Percentiles rank a stretch among this genome's conserved stretches.
These are phyloP conservation scores for Labroides dimidiatus DNA, from an alignment of 2,797 vertebrate species.

Conservation along the genomic window DNA sequence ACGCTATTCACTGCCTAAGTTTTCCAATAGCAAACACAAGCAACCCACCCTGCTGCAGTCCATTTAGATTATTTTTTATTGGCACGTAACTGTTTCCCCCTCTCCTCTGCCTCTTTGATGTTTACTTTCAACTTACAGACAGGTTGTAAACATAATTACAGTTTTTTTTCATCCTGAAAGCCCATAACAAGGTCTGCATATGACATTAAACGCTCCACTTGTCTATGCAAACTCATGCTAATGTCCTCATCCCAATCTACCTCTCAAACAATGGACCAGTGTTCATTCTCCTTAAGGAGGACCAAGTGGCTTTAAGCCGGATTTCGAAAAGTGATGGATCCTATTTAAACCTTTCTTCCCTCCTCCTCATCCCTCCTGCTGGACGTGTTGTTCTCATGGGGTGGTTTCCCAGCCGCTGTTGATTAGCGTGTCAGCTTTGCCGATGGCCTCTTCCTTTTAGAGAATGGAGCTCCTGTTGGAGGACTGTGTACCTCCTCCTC, in stretches of 20 bases:
- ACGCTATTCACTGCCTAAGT: conserved; percentile 38
- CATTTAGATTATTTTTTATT: conserved; percentile 52
- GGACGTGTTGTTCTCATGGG: conserved; percentile 56
- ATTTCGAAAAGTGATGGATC: conserved; percentile 67
- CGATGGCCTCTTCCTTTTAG: conserved; percentile 68
- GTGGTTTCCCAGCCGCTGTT: conserved; percentile 66
- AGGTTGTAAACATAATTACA: conserved; percentile 63
- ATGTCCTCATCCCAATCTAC: conserved; percentile 47
- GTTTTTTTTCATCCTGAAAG: conserved; percentile 17
- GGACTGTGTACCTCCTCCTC: conserved; percentile 72
- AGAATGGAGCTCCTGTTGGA: conserved; percentile 71
- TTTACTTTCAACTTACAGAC: conserved; percentile 54
- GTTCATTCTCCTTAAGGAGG: conserved; percentile 66
- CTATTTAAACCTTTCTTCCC: conserved; percentile 50
- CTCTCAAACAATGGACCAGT: conserved; percentile 64
- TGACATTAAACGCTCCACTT: conserved; percentile 26
- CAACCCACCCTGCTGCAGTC: conserved; percentile 43
- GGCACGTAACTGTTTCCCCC: conserved; percentile 13
- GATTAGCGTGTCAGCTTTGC: conserved; percentile 74
- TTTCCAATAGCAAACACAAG: conserved; percentile 46
- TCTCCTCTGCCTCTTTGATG: conserved; percentile 54
- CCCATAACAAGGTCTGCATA: conserved; percentile 33
- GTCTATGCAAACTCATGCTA: conserved; percentile 66
- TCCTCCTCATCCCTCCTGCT: conserved; percentile 43
- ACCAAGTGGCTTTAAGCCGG: conserved; percentile 62